Percentiles rank a stretch among this genome's conserved stretches.
Conservation (phyloP, 2,888 invertebrate species). For the Rhingia rostrata region DNA sequence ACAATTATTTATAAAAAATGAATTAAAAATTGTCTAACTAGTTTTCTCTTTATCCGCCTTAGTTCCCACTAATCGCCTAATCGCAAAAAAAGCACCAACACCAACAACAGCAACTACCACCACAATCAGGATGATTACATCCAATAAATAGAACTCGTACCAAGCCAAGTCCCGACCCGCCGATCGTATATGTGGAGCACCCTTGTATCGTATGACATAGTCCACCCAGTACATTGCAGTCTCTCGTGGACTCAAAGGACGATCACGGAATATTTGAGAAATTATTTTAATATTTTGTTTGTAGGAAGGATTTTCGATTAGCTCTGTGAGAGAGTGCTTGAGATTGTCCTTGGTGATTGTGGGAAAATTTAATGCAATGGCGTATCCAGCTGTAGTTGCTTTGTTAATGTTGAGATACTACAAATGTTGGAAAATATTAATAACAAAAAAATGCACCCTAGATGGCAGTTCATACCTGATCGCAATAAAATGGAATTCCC, state of each 20-base stretch:
- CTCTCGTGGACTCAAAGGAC: slow-evolving; percentile 79
- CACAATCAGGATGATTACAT: slow-evolving; percentile 78
- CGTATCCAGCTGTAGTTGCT: slow-evolving; percentile 80
- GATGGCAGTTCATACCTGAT: slow-evolving; percentile 81
- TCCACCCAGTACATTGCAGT: slow-evolving; percentile 83
- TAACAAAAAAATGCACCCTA: neutral
- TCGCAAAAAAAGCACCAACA: slow-evolving; percentile 28
- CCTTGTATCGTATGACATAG: slow-evolving; percentile 82
- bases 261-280: slow-evolving; percentile 82
- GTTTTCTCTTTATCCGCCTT: slow-evolving; percentile 6
- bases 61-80: neutral
- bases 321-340: slow-evolving; percentile 78
- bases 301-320: slow-evolving; percentile 81
- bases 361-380: slow-evolving; percentile 80
- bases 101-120: neutral
- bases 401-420: slow-evolving; percentile 81
- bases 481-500: slow-evolving; percentile 83
- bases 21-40: too few species aligned
- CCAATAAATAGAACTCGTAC: slow-evolving; percentile 82
- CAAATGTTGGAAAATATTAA: slow-evolving; percentile 26
- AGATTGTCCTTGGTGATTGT: slow-evolving; percentile 79
- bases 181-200: slow-evolving; percentile 81
- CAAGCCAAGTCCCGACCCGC: slow-evolving; percentile 81
- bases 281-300: slow-evolving; percentile 78
- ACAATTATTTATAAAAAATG: too few species aligned